Evolutionary conservation across 2,797 vertebrate genomes (phyloP).

Genomic region (Nyctalus aviator): DNA sequence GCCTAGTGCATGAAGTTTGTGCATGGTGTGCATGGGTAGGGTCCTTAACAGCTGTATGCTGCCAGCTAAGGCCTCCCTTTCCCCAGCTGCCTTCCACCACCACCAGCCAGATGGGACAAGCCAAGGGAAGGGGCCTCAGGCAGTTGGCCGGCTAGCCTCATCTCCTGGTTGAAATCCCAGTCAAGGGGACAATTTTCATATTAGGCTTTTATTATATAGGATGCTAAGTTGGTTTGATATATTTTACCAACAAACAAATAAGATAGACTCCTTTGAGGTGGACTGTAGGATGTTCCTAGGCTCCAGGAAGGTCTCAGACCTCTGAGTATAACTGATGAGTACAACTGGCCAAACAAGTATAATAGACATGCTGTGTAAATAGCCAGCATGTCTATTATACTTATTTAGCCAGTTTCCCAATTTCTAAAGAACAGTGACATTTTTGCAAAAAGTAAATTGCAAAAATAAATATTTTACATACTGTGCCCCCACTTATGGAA

Average conservation of each 20-base stretch:
- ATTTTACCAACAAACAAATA: not conserved
- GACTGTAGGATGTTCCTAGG: not conserved
- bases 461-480: conserved; percentile 4
- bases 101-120: too few species aligned
- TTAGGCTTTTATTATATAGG: too few species aligned
- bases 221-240: not conserved
- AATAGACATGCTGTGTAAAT: not conserved
- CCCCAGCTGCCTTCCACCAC: too few species aligned
- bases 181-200: too few species aligned
- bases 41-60: too few species aligned
- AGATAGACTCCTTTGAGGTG: not conserved
- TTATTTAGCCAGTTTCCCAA: not conserved
- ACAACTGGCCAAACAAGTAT: too few species aligned
- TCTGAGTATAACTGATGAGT: not conserved
- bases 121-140: too few species aligned
- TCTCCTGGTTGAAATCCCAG: too few species aligned
- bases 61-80: too few species aligned
- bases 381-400: not conserved
- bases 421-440: not conserved
- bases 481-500: not conserved
- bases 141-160: too few species aligned
- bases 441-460: not conserved
- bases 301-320: not conserved
- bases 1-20: too few species aligned
- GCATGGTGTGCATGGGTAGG: too few species aligned